Base-by-base conservation (phyloP, 2,113 vertebrate species). In the Pyxicephalus adspersus region DNA sequence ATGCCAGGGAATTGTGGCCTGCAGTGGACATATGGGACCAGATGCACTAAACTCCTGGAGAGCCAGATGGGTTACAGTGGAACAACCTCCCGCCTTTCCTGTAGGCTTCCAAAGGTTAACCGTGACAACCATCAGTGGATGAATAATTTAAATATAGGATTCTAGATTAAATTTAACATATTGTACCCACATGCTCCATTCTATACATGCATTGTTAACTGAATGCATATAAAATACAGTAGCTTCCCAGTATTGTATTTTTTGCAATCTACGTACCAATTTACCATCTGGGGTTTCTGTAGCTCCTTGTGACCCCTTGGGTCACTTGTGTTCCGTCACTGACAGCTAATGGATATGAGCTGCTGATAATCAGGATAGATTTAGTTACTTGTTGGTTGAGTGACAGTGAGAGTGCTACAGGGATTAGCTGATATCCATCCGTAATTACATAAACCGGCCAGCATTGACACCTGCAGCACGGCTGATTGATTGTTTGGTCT, bases 351-450 rank as follows among this genome's bases (percentile, higher is more conserved):
- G 54, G 29, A 50, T 68, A 60, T 79, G 58, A 50, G 31, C 64
- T 38, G 25, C 22, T 68, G 65, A 70, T 79, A 79, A 68, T 67
- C n/a, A 68, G 52, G 52, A 28, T 45, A 68, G 64, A 79, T 70
- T 25, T 8, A n/a, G 23, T 34, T 58, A 54, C 11, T 2, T 50
- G 54, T 28, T 67, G 16, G 15, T 45, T 68, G 77, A 79, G 65
- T 79, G 77, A 79, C 77, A 70, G 54, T 60, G 54, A 79, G 65
- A 31, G 76, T 31, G 54, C 77, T 60, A 60, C 65, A 50, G 77
- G 77, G 77, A 68, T 60, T 60, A 68, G 65, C 52, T 50, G 77
- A 79, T 79, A 79, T 60, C 77, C 64, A 79, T 79, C 77, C 64
- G 29, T 68, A 79, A 79, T 79, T 45, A 68, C 38, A 79, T 70